These are phyloP conservation scores for Anthopleura sola DNA, from an alignment of 64 coral and sea anemone species.

Conservation along the genomic window DNA sequence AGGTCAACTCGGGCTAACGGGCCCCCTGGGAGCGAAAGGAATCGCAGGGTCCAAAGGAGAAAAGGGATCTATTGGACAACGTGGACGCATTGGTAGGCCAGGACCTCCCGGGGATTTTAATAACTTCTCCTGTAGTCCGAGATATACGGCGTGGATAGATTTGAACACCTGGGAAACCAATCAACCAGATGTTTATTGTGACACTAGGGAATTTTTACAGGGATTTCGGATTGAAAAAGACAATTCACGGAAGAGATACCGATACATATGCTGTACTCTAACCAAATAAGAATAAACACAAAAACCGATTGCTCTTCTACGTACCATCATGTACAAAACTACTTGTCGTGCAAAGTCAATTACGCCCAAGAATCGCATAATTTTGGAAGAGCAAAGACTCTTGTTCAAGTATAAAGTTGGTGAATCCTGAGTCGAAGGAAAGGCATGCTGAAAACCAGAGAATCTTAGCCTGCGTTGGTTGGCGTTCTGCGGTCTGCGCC, in stretches of 20 bases:
- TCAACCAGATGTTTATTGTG: slow-evolving; percentile 64
- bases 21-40: slow-evolving; percentile 31
- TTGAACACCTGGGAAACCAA: slow-evolving; percentile 27
- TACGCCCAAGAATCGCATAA: neutral
- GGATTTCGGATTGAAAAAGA: slow-evolving; percentile 65
- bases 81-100: slow-evolving; percentile 45
- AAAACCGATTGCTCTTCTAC: neutral
- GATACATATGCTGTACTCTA: slow-evolving; percentile 73
- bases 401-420: no score
- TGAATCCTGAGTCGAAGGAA: no score
- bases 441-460: no score
- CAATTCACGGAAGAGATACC: slow-evolving; percentile 39
- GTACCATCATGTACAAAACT: neutral
- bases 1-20: slow-evolving; percentile 29
- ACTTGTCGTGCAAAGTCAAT: neutral
- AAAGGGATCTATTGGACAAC: slow-evolving; percentile 40
- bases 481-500: no score
- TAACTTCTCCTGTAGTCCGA: slow-evolving; percentile 42
- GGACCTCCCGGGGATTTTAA: slow-evolving; percentile 69
- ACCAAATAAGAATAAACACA: neutral
- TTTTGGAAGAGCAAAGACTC: neutral
- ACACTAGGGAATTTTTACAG: slow-evolving; percentile 80
- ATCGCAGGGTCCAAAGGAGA: slow-evolving; percentile 44
- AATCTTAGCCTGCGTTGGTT: no score
- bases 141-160: slow-evolving; percentile 66